Base-by-base conservation (phyloP, 92 coral and sea anemone genomes). In the Montipora capitata region DNA sequence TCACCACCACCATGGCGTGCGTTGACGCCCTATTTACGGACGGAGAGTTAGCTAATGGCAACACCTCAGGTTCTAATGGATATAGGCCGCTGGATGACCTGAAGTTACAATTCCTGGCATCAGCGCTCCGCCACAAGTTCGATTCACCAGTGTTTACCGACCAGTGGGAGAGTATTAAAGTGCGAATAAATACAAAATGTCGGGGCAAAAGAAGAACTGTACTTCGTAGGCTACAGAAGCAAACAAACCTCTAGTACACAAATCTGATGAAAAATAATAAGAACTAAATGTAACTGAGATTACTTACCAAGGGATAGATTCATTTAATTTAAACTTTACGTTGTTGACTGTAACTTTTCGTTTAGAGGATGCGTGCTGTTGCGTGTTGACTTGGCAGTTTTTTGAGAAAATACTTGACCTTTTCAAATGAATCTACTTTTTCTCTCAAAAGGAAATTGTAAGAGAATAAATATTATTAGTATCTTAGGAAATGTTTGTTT, bases 21-120 rank as follows among this genome's bases (percentile, higher is more conserved):
- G 69, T 88, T 5, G 87, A 88, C 41, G 87, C 74, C 10, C 87
- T 88, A 15, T 88, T 88, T 58, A 69, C 87, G 12, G 92, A 88
- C 20, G 82, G 59, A 16, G 92, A 88, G 72, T 52, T 81, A 27
- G 92, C 92, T 42, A 81, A 63, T 40, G 87, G 92, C 14, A 88
- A 88, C 83, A 69, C 64, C 16, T 73, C 92, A 10, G 87, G 92
- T 7, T 45, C 77, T 45, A 81, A 48, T 44, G 87, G 87, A 0
- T 81, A 48, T 49, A 68, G 71, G 82, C 59, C 68, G 76, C 54
- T 87, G 66, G 80, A 87, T 17, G 68, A 49, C 57, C 27, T 8
- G 10, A 81, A 81, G 78, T n/a, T 88, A 14, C 72, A 57, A 14
- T 88, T 88, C 64, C 52, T 88, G 14, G 61, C 14, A 5, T 62